Evolutionary conservation across 2,797 vertebrate genomes (phyloP), one percentile per base, ranked within the genome.

Genomic region (Columba guinea): DNA sequence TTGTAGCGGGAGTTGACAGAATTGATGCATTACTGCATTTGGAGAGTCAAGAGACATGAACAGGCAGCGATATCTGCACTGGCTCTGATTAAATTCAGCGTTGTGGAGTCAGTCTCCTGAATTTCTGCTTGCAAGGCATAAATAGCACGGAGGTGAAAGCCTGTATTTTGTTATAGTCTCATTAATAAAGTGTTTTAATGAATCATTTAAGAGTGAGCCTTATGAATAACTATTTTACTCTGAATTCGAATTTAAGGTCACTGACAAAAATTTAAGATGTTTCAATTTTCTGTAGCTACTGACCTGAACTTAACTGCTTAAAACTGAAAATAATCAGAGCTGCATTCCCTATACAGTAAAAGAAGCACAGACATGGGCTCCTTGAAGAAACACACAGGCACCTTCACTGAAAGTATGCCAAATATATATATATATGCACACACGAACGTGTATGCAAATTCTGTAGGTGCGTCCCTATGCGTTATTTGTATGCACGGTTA

Each of bases 371-470:
- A 30, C 13, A 12, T 27, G 15, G 34, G 34, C 18, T 58, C 13
- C 19, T 18, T 22, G 37, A 16, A 75, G 76, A 91, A 81, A 88
- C 13, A 55, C 44, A 17, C 24, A 32, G 39, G 30, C 49, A 79
- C 13, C 59, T 80, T 24, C 87, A 67, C 6, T 65, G 53, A 58
- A 71, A 56, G 26, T 2, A 16, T 2, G 5, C 37, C 9, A 16
- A n/a, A 37, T 5, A 14, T 7, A 37, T 39, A 34, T 5, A 23
- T 5, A 51, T 0, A 51, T 0, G n/a, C 22, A 73, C 7, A 77
- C 5, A 68, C 3, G 60, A 11, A 62, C 1, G 3, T 2, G 32
- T 34, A 32, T 41, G 27, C 49, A 37, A 13, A 39, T 28, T 23
- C 53, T 34, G 13, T 68, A 17, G 39, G 64, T 48, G 51, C 58